Base-by-base conservation (phyloP, 1,140 invertebrate genomes). In the Rhizoglyphus robini region DNA sequence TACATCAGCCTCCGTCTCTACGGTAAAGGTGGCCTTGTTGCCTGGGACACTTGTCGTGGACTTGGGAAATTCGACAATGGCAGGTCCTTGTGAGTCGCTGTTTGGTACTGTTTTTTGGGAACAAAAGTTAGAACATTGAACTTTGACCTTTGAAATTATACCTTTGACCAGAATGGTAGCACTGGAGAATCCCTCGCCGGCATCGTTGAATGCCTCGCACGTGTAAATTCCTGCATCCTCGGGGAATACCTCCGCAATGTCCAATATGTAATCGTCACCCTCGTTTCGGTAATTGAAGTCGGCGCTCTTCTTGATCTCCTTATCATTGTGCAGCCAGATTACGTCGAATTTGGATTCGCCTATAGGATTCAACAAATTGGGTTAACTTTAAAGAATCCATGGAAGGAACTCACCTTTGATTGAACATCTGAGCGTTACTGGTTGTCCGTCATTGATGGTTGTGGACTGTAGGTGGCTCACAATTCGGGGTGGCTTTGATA, bases 231-330 rank as follows among this genome's bases (percentile, higher is more conserved):
- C 94, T 71, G 86, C 86, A 75, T 98, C 94, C 41, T 81, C 81
- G 0, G 83, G 81, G 76, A 90, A 90, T 8, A 90, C 87, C 78
- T 92, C 85, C 8, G 89, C 81, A 68, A 97, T 96, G 11, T 86
- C 82, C 66, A 96, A 76, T 73, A 89, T 67, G 76, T 93, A 88
- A 65, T 87, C 87, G 75, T 94, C 90, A 1, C 89, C 91, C 73
- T 89, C 86, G 72, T 83, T 89, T 25, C 86, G 84, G 73, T 94
- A 95, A 73, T 89, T 84, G 82, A 97, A 96, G 78, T 96, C 92
- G 78, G 94, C 95, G 74, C 87, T 90, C 0, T 90, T 87, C 76
- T 92, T 94, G 70, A 97, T 94, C 76, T 95, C 90, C 75, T 94
- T 94, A 76, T 94, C 92, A 74, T 95, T 93, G 76, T 95, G 90